A percentile compares a stretch with the other conserved stretches of the same genome.
These are phyloP conservation scores for Cheilosia vulpina DNA, from an alignment of 2,888 invertebrate genomes.

Conservation along the genomic window DNA sequence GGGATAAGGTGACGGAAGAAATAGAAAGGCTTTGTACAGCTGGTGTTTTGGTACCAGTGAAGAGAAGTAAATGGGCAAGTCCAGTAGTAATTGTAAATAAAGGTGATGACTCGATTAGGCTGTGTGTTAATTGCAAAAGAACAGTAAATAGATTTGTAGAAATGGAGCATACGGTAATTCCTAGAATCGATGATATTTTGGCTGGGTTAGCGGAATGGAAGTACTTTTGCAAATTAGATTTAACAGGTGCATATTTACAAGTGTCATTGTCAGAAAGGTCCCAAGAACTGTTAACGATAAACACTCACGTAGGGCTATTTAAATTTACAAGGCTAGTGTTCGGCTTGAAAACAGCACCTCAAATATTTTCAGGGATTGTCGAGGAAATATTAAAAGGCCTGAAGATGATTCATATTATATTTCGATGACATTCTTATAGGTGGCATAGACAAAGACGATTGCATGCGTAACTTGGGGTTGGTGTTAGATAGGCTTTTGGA, in stretches of 20 bases:
- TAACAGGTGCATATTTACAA: slow-evolving; percentile 75
- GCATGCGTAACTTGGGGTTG: background rate
- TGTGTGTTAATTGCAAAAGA: slow-evolving; percentile 79
- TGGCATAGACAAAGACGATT: background rate
- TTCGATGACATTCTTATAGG: slow-evolving; percentile 13
- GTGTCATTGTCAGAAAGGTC: slow-evolving; percentile 68
- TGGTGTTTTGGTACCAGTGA: slow-evolving; percentile 71
- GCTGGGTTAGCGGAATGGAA: slow-evolving; percentile 70
- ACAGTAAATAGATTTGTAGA: slow-evolving; percentile 71
- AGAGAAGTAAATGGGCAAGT: slow-evolving; percentile 76
- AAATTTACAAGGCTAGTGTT: slow-evolving; percentile 38
- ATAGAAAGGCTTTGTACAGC: slow-evolving; percentile 18
- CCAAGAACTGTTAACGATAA: slow-evolving; percentile 75
- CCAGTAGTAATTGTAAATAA: slow-evolving; percentile 75
- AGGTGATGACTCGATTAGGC: slow-evolving; percentile 53
- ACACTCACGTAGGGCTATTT: slow-evolving; percentile 66
- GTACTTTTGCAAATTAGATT: slow-evolving; percentile 69
- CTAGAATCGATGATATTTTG: slow-evolving; percentile 35
- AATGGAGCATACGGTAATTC: slow-evolving; percentile 77
- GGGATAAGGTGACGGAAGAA: slow-evolving; percentile 39
- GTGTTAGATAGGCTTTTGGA: slow-evolving; percentile 61
- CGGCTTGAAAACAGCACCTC: slow-evolving; percentile 28
- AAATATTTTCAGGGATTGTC: slow-evolving; percentile 21
- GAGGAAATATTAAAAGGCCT: slow-evolving; percentile 13
- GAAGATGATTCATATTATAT: background rate